phyloP scores from a whole-genome alignment of 2,797 vertebrate genomes.

The Choloepus didactylus region DNA sequence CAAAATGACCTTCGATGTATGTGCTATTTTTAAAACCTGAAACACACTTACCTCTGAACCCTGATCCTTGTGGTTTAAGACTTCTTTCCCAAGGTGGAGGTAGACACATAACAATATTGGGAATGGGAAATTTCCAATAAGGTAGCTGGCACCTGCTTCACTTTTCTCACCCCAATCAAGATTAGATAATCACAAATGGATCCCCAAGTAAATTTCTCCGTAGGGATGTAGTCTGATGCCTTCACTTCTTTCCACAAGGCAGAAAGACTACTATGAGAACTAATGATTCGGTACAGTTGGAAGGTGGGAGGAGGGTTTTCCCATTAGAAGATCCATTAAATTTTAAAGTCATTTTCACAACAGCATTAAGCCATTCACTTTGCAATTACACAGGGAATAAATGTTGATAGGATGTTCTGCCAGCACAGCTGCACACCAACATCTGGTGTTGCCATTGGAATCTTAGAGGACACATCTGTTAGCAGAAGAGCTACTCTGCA shows the following conservation, averaged over 20 bases:
- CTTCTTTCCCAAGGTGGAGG: background rate
- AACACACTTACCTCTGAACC: background rate
- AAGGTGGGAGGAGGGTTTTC: background rate
- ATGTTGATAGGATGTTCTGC: background rate
- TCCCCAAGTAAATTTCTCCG: background rate
- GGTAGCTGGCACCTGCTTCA: background rate
- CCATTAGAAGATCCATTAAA: constrained; percentile 68
- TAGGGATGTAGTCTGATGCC: no score
- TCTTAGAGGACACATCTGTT: constrained; percentile 46
- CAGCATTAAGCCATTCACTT: constrained; percentile 66
- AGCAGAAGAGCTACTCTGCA: background rate
- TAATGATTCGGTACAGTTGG: background rate
- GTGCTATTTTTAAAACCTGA: background rate
- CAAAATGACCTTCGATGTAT: background rate
- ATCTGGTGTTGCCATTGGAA: constrained; percentile 64
- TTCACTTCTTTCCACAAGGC: background rate
- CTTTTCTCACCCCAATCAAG: background rate
- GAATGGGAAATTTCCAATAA: background rate
- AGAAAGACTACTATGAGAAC: background rate
- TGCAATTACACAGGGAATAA: constrained; percentile 61
- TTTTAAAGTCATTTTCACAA: constrained; percentile 70
- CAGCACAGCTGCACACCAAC: constrained; percentile 12
- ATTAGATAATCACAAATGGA: background rate
- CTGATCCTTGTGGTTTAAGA: background rate
- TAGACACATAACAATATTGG: background rate